Evolutionary conservation across 1,140 invertebrate species (phyloP).

Genomic region (Diorhabda sublineata): DNA sequence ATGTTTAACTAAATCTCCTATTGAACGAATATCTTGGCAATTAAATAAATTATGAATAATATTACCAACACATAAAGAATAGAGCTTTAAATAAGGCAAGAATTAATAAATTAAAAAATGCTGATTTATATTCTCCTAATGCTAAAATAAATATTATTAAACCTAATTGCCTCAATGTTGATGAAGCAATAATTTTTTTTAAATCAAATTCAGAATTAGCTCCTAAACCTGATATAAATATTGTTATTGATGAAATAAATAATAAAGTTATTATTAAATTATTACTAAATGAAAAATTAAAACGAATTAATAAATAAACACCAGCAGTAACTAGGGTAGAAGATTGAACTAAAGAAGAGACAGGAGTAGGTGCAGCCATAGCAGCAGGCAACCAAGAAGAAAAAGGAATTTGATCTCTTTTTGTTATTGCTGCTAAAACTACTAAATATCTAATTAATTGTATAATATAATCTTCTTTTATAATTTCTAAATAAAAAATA

Average conservation of each 20-base stretch:
- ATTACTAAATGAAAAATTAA: conserved; percentile 48
- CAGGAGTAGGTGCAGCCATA: conserved; percentile 65
- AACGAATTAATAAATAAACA: conserved; percentile 66
- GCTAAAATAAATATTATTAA: conserved; percentile 60
- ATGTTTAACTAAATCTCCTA: conserved; percentile 47
- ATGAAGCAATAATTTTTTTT: conserved; percentile 69
- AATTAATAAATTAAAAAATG: conserved; percentile 60
- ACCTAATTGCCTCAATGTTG: conserved; percentile 65
- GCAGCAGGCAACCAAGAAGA: conserved; percentile 64
- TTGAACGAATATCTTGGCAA: conserved; percentile 60
- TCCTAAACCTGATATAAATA: conserved; percentile 57
- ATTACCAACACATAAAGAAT: conserved; percentile 58
- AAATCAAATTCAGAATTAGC: conserved; percentile 62
- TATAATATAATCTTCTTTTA: no score
- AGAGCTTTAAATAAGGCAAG: conserved; percentile 63
- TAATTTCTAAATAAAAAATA: no score
- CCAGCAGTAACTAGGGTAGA: conserved; percentile 70
- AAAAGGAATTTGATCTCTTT: no score
- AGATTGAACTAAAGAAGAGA: conserved; percentile 70
- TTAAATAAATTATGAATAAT: conserved; percentile 59
- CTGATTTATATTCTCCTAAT: conserved; percentile 48
- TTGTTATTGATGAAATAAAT: conserved; percentile 52
- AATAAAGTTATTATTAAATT: conserved; percentile 31
- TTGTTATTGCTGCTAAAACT: no score
- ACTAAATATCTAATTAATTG: no score